Base-by-base conservation (phyloP, 2,797 vertebrate genomes). In the Lacerta agilis region DNA sequence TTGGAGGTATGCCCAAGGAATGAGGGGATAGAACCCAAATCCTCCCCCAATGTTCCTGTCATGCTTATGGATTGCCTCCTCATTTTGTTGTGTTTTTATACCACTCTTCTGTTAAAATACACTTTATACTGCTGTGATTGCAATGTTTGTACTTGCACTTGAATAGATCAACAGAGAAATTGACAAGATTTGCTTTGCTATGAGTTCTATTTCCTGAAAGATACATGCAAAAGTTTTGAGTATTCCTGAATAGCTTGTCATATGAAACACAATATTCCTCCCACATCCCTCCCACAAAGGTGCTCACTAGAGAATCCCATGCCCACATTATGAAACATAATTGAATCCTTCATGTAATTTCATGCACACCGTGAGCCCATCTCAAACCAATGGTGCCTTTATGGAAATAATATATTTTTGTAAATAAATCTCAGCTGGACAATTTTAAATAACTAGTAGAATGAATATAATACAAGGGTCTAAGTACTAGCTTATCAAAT, bases 261-360 rank as follows among this genome's bases (percentile, higher is more conserved):
- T 87, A 13, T 92, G 92, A 92, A 94, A 94, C 91, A 92, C 93
- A 87, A 29, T 86, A 91, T 94, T 94, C 91, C 29, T 67, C 91
- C 90, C 83, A 78, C 90, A 93, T 93, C 93, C 90, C 29, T 67
- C 91, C 91, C 83, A 78, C 90, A 93, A 92, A 91, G 87, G 80
- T 38, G 86, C 85, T 69, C 86, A 93, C 91, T 91, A 77, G 82
- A 89, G 86, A 93, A 83, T 84, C 55, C 79, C 58, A 84, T 84
- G 17, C 45, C 82, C 88, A 85, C 20, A 90, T 94, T 93, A 91
- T 86, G 80, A 83, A 86, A 83, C 66, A 73, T 94, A 95, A 95
- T 93, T 94, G 91, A 92, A 93, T 95, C 94, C 90, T 91, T 86
- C 29, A 43, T 93, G 89, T 87, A 93, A 95, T 95, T 94, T 95